Conservation (phyloP, 92 coral and sea anemone genomes). For the Phenganax subtilis region DNA sequence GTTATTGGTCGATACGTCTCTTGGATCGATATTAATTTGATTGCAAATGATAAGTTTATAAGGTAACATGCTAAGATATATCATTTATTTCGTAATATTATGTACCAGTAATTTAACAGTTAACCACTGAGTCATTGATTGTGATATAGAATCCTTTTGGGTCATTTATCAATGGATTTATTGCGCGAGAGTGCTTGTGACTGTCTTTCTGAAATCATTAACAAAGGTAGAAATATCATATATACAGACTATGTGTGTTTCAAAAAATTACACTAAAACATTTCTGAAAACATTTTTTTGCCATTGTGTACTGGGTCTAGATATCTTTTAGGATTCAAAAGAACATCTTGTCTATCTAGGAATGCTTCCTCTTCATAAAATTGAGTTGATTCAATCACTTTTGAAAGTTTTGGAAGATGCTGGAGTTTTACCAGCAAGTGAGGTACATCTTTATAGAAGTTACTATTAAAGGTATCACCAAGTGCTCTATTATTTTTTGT, state of each 20-base stretch:
- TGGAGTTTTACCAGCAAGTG: conserved; percentile 63
- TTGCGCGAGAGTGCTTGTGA: conserved; percentile 94
- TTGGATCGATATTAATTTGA: conserved; percentile 85
- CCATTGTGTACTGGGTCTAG: too few relatives aligned
- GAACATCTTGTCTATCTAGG: conserved; percentile 28
- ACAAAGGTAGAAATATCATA: conserved; percentile 50
- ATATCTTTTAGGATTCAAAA: not conserved
- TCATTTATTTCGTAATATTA: not conserved
- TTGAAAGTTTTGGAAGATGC: conserved; percentile 69
- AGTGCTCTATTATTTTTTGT: not conserved
- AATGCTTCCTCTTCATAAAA: conserved; percentile 92
- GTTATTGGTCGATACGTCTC: conserved; percentile 84
- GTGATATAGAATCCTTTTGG: conserved; percentile 53
- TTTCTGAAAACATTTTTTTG: too few relatives aligned
- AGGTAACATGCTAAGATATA: conserved; percentile 48
- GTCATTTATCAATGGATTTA: conserved; percentile 72
- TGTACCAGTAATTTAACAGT: not conserved
- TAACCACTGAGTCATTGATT: not conserved
- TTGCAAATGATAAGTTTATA: conserved; percentile 88
- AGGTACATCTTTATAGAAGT: conserved; percentile 40
- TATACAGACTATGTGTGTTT: too few relatives aligned
- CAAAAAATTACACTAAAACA: too few relatives aligned
- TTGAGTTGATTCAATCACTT: conserved; percentile 76
- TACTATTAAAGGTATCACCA: not conserved
- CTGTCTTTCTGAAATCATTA: conserved; percentile 87